Conservation (phyloP, 2,888 invertebrate species). For the Chironomus tentans region DNA sequence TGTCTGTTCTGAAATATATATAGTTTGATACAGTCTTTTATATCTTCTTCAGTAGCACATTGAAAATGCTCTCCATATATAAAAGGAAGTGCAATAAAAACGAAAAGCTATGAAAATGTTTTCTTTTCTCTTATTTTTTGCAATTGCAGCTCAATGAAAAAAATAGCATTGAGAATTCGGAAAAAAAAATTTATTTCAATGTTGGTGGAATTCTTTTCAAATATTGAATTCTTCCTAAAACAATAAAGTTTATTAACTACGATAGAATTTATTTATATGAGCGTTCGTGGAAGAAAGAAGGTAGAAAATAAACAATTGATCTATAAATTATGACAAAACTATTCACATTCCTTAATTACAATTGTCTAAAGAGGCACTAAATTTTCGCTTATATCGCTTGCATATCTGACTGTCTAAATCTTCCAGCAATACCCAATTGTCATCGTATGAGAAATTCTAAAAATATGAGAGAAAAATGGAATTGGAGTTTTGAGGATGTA, state of each 20-base stretch:
- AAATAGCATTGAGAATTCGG: neutral
- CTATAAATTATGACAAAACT: neutral
- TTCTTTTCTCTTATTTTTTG: neutral
- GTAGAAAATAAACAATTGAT: neutral
- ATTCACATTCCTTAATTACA: neutral
- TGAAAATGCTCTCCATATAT: neutral
- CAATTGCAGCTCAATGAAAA: neutral
- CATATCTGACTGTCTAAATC: constrained; percentile 5
- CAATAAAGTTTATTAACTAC: neutral
- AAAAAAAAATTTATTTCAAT: neutral
- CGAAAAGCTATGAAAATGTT: neutral
- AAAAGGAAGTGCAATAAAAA: neutral
- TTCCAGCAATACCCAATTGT: constrained; percentile 5
- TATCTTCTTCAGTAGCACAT: no score
- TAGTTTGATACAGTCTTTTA: no score
- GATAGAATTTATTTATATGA: neutral
- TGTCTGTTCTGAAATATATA: no score
- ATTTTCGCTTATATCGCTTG: neutral
- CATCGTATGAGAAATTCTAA: constrained; percentile 8
- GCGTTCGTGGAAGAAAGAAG: neutral
- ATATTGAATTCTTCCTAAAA: neutral
- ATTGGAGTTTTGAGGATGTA: neutral
- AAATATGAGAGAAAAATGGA: no score
- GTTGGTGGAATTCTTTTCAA: neutral
- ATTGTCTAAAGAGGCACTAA: neutral